Evolutionary conservation across 2,888 invertebrate species (phyloP), one percentile per base, ranked within the genome.

Genomic region (Trisateles emortualis): DNA sequence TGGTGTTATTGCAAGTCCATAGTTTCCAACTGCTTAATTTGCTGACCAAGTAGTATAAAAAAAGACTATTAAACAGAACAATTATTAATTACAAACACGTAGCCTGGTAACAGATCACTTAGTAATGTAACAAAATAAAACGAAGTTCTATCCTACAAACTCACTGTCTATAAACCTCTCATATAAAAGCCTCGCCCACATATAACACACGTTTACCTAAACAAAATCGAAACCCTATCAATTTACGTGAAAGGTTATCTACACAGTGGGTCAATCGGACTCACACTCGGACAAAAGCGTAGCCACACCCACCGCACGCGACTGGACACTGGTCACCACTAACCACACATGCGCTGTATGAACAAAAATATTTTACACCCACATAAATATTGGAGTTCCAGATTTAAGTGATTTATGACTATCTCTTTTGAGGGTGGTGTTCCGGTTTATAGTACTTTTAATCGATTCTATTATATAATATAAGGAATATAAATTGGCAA

Each of bases 261-360:
- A 69, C 68, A 75, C 76, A 64, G 60, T 77, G 76, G 76, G 73
- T 71, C 64, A 71, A 59, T 67, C 64, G 70, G 56, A 72, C 70
- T 70, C 68, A 72, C 53, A 59, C 64, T 65, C 63, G 72, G 59
- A 71, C 70, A 73, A 70, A 70, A 49, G 61, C 58, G 64, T 57
- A 51, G 87, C 89, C 86, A 80, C 92, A 82, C 91, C 89, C 91
- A 86, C 88, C 64, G 75, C 68, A 47, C 77, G 81, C 72, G 69
- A 90, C 72, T 88, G 92, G 92, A 89, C 92, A 90, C 67, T 90
- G 91, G 92, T 92, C 90, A 92, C 66, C 63, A 82, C 84, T 91
- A 89, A 90, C 68, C 62, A 84, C 86, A 87, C 90, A 90, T 90
- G 91, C 91, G 90, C 90, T 44, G 62, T 62, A 59, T 84, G 62